phyloP scores from a whole-genome alignment of 2,888 invertebrate genomes.

The Trypoxylon attenuatum region DNA sequence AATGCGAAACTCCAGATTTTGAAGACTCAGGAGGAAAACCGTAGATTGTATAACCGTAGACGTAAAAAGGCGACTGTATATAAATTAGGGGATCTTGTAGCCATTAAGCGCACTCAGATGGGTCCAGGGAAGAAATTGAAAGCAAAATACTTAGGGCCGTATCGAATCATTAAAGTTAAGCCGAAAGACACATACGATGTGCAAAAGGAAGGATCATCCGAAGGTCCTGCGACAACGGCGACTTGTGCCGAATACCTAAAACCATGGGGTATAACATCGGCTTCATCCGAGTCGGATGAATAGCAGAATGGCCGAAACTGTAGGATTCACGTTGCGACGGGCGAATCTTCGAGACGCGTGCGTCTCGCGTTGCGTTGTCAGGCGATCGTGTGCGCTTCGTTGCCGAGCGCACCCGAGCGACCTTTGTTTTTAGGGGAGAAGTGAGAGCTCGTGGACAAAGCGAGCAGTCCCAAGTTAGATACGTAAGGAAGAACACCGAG shows the following conservation, averaged over 20 bases:
- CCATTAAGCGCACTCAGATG: conserved; percentile 24
- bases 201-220: not conserved
- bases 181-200: conserved; percentile 25
- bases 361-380: too few relatives aligned
- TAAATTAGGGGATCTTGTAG: conserved; percentile 2
- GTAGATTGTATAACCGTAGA: conserved; percentile 14
- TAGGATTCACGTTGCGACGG: too few relatives aligned
- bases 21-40: conserved; percentile 14
- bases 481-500: too few relatives aligned
- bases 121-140: conserved; percentile 22
- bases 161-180: conserved; percentile 12
- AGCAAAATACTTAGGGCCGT: conserved; percentile 21
- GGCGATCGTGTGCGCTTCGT: too few relatives aligned
- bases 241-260: conserved; percentile 26
- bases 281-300: conserved; percentile 20
- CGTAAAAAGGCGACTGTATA: conserved; percentile 2
- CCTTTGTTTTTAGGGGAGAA: too few relatives aligned
- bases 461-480: too few relatives aligned
- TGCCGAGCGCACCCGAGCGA: too few relatives aligned
- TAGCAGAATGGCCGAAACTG: conserved; percentile 9
- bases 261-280: not conserved
- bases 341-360: too few relatives aligned
- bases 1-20: not conserved
- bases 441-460: too few relatives aligned
- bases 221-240: conserved; percentile 1